Conservation (phyloP, 1,140 invertebrate species). For the Centruroides sculpturatus region DNA sequence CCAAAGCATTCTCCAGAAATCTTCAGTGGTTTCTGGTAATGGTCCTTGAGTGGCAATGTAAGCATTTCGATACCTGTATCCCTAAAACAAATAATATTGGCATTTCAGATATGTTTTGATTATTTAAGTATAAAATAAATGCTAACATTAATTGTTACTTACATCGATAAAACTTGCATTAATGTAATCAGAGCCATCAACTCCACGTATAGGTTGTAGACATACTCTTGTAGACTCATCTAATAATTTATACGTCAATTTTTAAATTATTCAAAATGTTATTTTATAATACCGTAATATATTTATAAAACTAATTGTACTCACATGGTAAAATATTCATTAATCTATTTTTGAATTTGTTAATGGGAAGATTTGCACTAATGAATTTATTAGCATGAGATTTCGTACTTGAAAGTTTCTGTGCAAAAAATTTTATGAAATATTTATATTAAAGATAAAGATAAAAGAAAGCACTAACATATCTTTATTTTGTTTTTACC, state of each 20-base stretch:
- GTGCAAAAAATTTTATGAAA: constrained; percentile 20
- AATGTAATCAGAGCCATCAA: constrained; percentile 96
- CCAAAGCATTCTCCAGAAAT: constrained; percentile 99
- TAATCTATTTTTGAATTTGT: constrained; percentile 95
- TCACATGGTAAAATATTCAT: constrained; percentile 90
- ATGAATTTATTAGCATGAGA: constrained; percentile 82
- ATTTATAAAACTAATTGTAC: constrained; percentile 13
- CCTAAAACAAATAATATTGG: constrained; percentile 20
- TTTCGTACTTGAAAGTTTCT: constrained; percentile 46
- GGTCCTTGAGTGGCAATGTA: constrained; percentile 99
- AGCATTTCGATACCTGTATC: constrained; percentile 59
- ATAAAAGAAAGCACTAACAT: too few species aligned
- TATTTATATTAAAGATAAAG: too few species aligned
- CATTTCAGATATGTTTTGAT: not conserved
- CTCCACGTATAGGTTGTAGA: constrained; percentile 70
- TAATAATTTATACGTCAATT: constrained; percentile 2
- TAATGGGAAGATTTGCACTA: constrained; percentile 87
- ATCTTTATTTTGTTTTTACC: too few species aligned
- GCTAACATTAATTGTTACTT: constrained; percentile 19
- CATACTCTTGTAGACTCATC: constrained; percentile 85
- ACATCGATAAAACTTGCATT: constrained; percentile 97
- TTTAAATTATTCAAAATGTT: too few species aligned
- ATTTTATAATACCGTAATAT: too few species aligned
- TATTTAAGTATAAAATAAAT: not conserved
- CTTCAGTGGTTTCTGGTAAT: constrained; percentile 84